Base-by-base conservation (phyloP, 37 sponge, comb jelly and placozoan genomes). In the Eunapius fragilis region DNA sequence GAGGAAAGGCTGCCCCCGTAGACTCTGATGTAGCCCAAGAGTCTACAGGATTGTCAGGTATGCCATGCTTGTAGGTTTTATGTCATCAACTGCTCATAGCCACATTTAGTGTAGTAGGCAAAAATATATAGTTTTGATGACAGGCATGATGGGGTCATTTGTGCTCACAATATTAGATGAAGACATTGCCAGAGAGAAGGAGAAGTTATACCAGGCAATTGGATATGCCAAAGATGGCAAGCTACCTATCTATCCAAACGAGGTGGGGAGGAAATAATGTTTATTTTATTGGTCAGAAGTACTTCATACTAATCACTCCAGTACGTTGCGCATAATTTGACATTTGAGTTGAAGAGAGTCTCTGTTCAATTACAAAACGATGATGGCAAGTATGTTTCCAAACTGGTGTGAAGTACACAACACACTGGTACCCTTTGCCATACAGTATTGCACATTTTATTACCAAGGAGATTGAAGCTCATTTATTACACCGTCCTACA, bases 181-280 rank as follows among this genome's bases (percentile, higher is more conserved):
- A 4, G 88, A 84, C 36, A 13, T 94, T 19, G 80, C 81, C 38
- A 79, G 70, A 31, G 94, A 94, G 78, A 94, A 85, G 79, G 74
- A 87, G 68, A 91, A 91, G 75, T 49, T 94, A 28, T 94, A 91
- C 49, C 75, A 91, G 28, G 85, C 94, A 38, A 84, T 94, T 69
- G 94, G 92, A 37, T 94, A 94, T 73, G 79, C 80, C 19, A 85
- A 92, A 27, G 78, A 84, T 28, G 71, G 41, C 24, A 27, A 71
- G 68, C 31, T 72, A 23, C 84, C 92, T 30, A 34, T 2, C 31
- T 87, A 83, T 32, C 75, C 89, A 1, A 84, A 78, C 22, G 92
- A 92, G 81, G 92, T 92, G 73, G 36, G 80, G 50, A 10, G 19
- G n/a, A n/a, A n/a, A n/a, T 58, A 58, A 58, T 41, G 22, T 58